Evolutionary conservation across 1,140 invertebrate species (phyloP), one percentile per base, ranked within the genome.

Genomic region (Anthonomus grandis): DNA sequence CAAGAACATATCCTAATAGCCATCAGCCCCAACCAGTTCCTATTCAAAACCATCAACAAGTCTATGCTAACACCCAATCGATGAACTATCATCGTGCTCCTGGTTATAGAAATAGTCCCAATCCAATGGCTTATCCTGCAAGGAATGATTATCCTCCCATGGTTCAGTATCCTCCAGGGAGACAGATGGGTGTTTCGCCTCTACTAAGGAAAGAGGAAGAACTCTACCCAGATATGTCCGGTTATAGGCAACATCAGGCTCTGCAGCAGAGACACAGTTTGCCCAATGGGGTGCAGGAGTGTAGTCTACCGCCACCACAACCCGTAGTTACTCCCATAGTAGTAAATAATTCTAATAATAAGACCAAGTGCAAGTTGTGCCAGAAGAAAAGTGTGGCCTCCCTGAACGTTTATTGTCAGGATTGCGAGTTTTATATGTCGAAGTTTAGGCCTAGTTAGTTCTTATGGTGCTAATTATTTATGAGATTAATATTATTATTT

Each of bases 351-450:
- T 55, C 61, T 15, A 70, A 68, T 48, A 69, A 64, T 49, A 82
- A 82, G 68, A 74, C 75, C 21, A 79, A 79, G 21, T 94, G 91
- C 72, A 86, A 91, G 76, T 77, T 95, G 45, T 95, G 91, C 71
- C 79, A 89, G 19, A 92, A 93, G 68, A 90, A 91, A 68, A 79
- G 81, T 55, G 83, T 93, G 3, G 79, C 78, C 3, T 81, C 86
- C 19, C 83, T 87, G 0, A 83, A 85, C 9, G 79, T 87, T 25
- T 94, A 93, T 70, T 95, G 91, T 74, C 79, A 84, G 12, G 90
- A 93, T 71, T 95, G 91, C 74, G 89, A 93, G 68, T 93, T 89
- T 78, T 95, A 95, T 67, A 89, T 95, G 87, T 90, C 90, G 23
- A 81, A 88, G 64, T 92, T 91, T 68, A 84, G 85, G 64, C 84